These are phyloP conservation scores for Rostratula benghalensis DNA, from an alignment of 2,113 vertebrate genomes.

Conservation along the genomic window DNA sequence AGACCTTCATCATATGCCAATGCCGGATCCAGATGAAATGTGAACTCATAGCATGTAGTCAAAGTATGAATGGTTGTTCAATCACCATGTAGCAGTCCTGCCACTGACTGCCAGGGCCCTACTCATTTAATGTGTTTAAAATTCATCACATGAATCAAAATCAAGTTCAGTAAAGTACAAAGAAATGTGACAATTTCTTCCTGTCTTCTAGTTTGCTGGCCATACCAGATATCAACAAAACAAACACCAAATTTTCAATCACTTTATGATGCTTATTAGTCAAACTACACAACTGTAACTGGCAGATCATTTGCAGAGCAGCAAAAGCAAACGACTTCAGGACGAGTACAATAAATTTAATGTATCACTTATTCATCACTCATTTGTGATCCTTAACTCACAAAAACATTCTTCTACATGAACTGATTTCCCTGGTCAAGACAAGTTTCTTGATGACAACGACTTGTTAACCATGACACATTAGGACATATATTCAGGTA, in stretches of 20 bases:
- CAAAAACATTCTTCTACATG: neutral
- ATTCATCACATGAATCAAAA: neutral
- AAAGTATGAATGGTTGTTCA: neutral
- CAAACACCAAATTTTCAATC: neutral
- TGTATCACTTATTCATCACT: neutral
- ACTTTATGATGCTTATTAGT: neutral
- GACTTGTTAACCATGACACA: neutral
- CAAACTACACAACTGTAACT: neutral
- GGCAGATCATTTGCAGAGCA: neutral
- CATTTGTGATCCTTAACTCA: neutral
- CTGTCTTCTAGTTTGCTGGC: neutral
- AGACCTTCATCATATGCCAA: accelerated
- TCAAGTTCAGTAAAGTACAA: neutral
- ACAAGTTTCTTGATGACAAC: neutral
- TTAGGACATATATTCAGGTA: neutral
- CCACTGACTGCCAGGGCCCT: neutral
- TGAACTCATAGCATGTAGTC: neutral
- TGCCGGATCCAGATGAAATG: neutral
- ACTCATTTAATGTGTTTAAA: neutral
- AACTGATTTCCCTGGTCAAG: neutral
- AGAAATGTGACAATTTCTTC: neutral
- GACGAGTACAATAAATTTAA: neutral
- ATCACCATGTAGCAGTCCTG: neutral
- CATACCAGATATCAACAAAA: neutral
- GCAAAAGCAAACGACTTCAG: neutral